Conservation (phyloP, 2,888 invertebrate genomes). For the Sarcophaga carnaria region DNA sequence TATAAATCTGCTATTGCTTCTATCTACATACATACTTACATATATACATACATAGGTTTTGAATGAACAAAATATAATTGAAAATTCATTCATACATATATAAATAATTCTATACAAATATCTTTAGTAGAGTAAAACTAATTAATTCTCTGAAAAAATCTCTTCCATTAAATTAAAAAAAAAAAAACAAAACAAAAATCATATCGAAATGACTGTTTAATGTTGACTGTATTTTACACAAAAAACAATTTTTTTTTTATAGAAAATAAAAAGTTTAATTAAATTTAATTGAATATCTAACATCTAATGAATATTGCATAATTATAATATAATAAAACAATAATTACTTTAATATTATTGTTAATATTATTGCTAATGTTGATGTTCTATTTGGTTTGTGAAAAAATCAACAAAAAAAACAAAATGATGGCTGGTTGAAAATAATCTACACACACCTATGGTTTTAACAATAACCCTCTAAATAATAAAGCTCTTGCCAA, state of each 20-base stretch:
- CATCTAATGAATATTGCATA: not conserved
- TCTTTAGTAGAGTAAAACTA: slow-evolving; percentile 16
- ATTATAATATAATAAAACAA: not conserved
- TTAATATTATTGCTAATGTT: slow-evolving; percentile 16
- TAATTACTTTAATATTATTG: slow-evolving; percentile 10
- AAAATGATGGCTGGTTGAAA: not conserved
- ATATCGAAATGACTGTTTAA: slow-evolving; percentile 80
- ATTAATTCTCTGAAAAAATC: slow-evolving; percentile 58
- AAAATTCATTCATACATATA: not conserved
- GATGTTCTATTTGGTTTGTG: not conserved
- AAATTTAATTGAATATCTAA: not conserved
- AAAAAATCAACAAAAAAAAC: not conserved
- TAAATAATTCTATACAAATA: not conserved
- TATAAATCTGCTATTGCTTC: slow-evolving; percentile 42
- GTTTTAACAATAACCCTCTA: too few relatives aligned
- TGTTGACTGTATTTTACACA: slow-evolving; percentile 79
- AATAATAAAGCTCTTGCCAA: not conserved
- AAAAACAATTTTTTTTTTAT: slow-evolving; percentile 3
- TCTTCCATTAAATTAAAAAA: slow-evolving; percentile 73
- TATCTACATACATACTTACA: not conserved
- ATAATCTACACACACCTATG: too few relatives aligned
- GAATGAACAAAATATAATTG: not conserved
- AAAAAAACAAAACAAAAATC: slow-evolving; percentile 68
- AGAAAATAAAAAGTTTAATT: slow-evolving; percentile 1
- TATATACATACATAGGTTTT: not conserved